A percentile compares a stretch with the other conserved stretches of the same genome.
These are phyloP conservation scores for Cephus nigrinus DNA, from an alignment of 2,888 invertebrate species.

Conservation along the genomic window DNA sequence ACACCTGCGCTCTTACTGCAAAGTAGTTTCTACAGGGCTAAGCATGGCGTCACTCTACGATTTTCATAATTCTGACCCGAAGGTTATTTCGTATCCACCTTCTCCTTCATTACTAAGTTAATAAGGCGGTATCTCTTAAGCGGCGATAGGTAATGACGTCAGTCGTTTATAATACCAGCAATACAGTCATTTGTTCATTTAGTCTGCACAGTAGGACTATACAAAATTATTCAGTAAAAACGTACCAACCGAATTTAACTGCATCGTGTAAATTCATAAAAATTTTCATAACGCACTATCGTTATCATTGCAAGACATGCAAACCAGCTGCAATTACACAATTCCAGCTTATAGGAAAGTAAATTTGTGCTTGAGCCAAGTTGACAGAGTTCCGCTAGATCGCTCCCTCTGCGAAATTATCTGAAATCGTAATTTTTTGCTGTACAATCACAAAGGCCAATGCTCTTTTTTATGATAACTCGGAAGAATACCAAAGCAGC, in stretches of 20 bases:
- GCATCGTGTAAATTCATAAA: not conserved
- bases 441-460: not conserved
- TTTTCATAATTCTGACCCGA: not conserved
- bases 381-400: no score
- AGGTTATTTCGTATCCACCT: not conserved
- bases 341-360: no score
- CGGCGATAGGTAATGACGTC: not conserved
- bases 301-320: not conserved
- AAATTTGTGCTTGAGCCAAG: no score
- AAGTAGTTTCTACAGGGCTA: not conserved
- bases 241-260: not conserved
- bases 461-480: not conserved
- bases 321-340: not conserved
- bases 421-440: not conserved
- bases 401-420: not conserved
- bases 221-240: not conserved
- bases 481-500: not conserved
- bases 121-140: not conserved
- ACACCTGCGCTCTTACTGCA: not conserved
- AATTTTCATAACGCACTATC: not conserved
- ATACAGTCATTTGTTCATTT: not conserved
- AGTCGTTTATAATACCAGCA: not conserved
- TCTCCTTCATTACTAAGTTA: not conserved
- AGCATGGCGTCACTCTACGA: not conserved
- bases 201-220: not conserved